Base-by-base conservation (phyloP, 2,888 invertebrate genomes). In the Dolichopus griseipennis region DNA sequence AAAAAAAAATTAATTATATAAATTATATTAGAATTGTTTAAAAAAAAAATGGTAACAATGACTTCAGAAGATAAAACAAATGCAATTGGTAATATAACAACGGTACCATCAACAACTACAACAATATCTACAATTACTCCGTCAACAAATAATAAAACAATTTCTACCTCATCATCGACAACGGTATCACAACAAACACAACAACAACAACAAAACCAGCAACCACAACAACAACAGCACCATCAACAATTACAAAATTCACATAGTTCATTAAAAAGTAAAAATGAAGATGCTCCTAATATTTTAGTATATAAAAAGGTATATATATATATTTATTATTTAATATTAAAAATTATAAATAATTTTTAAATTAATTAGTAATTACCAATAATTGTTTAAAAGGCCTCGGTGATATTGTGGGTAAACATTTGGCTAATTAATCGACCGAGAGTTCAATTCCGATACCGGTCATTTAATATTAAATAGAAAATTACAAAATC, bases 291-390 rank as follows among this genome's bases (percentile, higher is more conserved):
- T 80, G 90, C 92, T 0, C 94, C 94, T 15, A 94, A 95, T 82
- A 91, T 91, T 78, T 86, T 94, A 73, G 90, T 95, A 41, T 95
- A 94, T 77, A 91, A 91, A 79, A 93, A 93, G 88, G 93, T 92
- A 79, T n/a, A n/a, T n/a, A n/a, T n/a, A n/a, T n/a, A n/a, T n/a
- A n/a, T n/a, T n/a, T n/a, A n/a, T n/a, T n/a, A n/a, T n/a, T n/a
- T n/a, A n/a, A n/a, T n/a, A n/a, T n/a, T n/a, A n/a, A n/a, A n/a
- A n/a, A n/a, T n/a, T n/a, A n/a, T n/a, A n/a, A n/a, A n/a, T n/a
- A n/a, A n/a, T n/a, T n/a, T n/a, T n/a, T n/a, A n/a, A n/a, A n/a
- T n/a, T n/a, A n/a, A n/a, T n/a, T n/a, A n/a, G n/a, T n/a, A n/a
- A n/a, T n/a, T n/a, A n/a, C n/a, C n/a, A n/a, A n/a, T n/a, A n/a